Conservation (phyloP, 2,113 vertebrate species). For the Phaetusa simplex region DNA sequence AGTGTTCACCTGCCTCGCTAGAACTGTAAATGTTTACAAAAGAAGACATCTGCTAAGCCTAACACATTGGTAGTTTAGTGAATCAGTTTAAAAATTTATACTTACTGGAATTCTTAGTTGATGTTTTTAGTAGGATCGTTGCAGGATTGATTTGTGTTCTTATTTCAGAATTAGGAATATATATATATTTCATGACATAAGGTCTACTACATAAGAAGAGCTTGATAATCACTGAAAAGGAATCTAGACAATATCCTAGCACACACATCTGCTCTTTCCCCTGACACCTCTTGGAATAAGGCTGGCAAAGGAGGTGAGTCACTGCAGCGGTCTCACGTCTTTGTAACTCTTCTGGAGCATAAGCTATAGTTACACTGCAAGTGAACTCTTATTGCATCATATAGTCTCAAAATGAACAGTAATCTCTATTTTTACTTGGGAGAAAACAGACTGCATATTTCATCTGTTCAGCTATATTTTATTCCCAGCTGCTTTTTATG, state of each 20-base stretch:
- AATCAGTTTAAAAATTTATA: neutral
- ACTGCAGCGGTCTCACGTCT: neutral
- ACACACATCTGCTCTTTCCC: neutral
- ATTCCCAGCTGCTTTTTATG: constrained; percentile 60
- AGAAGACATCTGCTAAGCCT: constrained; percentile 19
- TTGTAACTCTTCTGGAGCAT: neutral
- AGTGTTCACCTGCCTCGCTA: neutral
- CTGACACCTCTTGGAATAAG: neutral
- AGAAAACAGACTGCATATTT: constrained; percentile 59
- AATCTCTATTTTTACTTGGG: constrained; percentile 58
- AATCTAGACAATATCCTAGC: neutral
- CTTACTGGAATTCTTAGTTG: neutral
- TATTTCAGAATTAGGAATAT: neutral
- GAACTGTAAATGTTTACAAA: constrained; percentile 30
- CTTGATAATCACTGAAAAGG: neutral
- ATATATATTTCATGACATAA: neutral
- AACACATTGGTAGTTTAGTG: neutral
- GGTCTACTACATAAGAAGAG: neutral
- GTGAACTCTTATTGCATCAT: constrained; percentile 36
- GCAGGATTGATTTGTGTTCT: neutral
- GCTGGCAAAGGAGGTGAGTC: neutral
- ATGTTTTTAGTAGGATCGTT: neutral
- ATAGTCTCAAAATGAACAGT: constrained; percentile 60
- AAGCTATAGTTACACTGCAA: constrained; percentile 25
- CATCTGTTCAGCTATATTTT: constrained; percentile 58